These are phyloP conservation scores for Entomobrya proxima DNA, from an alignment of 2,888 invertebrate genomes.

Conservation along the genomic window DNA sequence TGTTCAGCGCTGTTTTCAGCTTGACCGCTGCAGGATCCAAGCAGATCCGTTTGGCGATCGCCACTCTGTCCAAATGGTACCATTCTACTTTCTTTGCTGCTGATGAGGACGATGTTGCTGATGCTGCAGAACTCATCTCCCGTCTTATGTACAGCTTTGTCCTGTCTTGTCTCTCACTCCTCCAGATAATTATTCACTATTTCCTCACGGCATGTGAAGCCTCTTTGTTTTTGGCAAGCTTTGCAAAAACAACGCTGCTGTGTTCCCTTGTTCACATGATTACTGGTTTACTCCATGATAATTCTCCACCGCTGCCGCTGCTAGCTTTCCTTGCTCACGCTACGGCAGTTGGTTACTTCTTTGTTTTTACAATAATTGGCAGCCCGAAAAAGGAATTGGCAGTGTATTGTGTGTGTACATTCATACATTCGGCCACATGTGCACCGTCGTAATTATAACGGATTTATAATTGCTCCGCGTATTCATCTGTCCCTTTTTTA, in stretches of 20 bases:
- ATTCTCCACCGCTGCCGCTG: background rate
- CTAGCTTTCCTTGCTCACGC: conserved; percentile 48
- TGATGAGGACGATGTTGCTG: conserved; percentile 61
- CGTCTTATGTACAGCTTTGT: conserved; percentile 35
- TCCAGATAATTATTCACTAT: conserved; percentile 8
- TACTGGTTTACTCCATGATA: background rate
- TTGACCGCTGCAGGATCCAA: conserved; percentile 64
- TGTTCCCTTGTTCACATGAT: conserved; percentile 22
- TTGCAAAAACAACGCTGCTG: background rate
- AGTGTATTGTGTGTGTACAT: background rate
- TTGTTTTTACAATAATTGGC: conserved; percentile 51
- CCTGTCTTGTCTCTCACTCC: conserved; percentile 1
- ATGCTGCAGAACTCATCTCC: conserved; percentile 69
- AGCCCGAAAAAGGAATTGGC: conserved; percentile 27
- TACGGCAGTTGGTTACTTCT: conserved; percentile 26
- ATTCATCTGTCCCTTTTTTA: conserved; percentile 31
- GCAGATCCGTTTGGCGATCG: conserved; percentile 67
- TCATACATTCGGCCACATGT: conserved; percentile 6
- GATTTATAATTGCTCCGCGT: conserved; percentile 41
- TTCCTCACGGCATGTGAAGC: conserved; percentile 37
- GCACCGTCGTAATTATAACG: conserved; percentile 43
- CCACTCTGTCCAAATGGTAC: conserved; percentile 70
- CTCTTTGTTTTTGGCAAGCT: background rate
- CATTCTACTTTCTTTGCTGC: conserved; percentile 69
- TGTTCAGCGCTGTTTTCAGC: conserved; percentile 66